Evolutionary conservation across 2,888 invertebrate genomes (phyloP).

Genomic region (Cremastinae sp.): DNA sequence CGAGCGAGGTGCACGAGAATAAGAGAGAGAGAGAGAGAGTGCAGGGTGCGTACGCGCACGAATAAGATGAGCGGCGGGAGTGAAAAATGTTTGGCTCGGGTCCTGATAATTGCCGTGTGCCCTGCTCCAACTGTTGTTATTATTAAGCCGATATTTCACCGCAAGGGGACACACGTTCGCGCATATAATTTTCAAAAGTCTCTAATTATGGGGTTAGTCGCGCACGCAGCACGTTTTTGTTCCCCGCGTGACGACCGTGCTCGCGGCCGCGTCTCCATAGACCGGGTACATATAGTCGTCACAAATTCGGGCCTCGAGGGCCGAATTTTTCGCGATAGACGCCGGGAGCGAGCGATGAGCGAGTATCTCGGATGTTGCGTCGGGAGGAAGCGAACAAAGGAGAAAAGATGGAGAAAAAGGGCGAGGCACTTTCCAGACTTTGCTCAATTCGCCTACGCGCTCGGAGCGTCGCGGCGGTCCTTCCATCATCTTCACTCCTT

Average conservation of each 20-base stretch:
- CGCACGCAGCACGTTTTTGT: constrained; percentile 62
- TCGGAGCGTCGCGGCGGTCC: constrained; percentile 67
- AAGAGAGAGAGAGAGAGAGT: constrained; percentile 61
- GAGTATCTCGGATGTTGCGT: constrained; percentile 48
- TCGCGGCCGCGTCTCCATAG: constrained; percentile 18
- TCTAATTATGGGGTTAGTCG: constrained; percentile 79
- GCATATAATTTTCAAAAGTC: constrained; percentile 80
- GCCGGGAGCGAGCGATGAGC: constrained; percentile 39
- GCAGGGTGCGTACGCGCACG: no score
- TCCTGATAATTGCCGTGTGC: constrained; percentile 78
- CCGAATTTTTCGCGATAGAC: constrained; percentile 57
- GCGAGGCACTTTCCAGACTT: constrained; percentile 65
- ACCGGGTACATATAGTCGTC: constrained; percentile 45
- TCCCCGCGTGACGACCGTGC: constrained; percentile 1
- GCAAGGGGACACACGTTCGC: constrained; percentile 80
- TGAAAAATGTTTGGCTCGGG: constrained; percentile 63
- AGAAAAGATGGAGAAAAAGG: constrained; percentile 50
- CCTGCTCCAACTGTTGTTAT: constrained; percentile 80
- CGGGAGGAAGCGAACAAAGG: constrained; percentile 32
- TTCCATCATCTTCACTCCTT: constrained; percentile 65
- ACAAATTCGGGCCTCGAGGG: constrained; percentile 43
- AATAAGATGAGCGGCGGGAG: constrained; percentile 69
- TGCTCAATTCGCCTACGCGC: constrained; percentile 79
- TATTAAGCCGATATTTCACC: constrained; percentile 81
- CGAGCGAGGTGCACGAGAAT: constrained; percentile 62